A percentile compares a stretch with the other conserved stretches of the same genome.
Evolutionary conservation across 2,888 invertebrate genomes (phyloP).

Genomic region (Epistrophe eligans): DNA sequence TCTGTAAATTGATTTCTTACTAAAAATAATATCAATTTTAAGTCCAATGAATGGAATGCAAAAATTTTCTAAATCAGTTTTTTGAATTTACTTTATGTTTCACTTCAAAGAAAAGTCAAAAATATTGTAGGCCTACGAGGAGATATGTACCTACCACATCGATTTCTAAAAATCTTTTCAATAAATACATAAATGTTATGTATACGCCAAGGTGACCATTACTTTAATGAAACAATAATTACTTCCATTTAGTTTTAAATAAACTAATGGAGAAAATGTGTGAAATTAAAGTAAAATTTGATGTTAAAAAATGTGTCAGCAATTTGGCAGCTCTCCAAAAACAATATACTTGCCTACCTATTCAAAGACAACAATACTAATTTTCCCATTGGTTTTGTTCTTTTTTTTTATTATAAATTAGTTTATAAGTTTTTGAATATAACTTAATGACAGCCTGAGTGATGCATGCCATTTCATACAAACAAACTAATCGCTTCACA

Average conservation of each 20-base stretch:
- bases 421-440: not conserved
- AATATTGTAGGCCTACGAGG: no score
- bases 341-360: not conserved
- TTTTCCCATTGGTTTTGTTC: not conserved
- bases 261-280: not conserved
- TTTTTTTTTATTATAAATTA: not conserved
- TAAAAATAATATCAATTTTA: no score
- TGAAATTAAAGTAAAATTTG: not conserved
- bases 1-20: no score
- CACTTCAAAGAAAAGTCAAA: no score
- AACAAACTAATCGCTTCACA: not conserved
- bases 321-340: not conserved
- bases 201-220: no score
- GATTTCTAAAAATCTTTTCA: no score
- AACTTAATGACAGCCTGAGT: not conserved
- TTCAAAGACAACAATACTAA: not conserved
- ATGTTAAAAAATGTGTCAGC: not conserved
- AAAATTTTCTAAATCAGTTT: no score
- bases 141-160: no score
- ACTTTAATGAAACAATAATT: no score
- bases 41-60: no score
- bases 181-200: no score
- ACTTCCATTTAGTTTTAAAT: not conserved
- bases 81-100: no score
- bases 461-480: not conserved